phyloP scores from a whole-genome alignment of 2,797 vertebrate species.

The Alfaro cultratus region DNA sequence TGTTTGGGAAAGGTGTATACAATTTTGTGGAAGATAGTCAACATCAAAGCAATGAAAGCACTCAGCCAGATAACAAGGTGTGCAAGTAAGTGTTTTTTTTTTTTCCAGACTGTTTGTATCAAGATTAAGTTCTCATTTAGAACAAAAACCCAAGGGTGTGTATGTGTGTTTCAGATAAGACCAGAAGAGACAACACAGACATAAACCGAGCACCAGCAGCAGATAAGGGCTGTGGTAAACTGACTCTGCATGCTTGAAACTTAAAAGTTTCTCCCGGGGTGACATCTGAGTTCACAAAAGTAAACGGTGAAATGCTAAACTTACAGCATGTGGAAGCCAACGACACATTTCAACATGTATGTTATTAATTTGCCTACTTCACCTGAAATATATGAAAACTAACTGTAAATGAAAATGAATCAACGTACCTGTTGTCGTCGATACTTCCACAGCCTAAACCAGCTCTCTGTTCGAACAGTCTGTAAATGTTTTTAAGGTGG shows the following conservation, averaged over 20 bases:
- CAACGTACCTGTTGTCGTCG: neutral
- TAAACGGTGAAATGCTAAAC: neutral
- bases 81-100: constrained; percentile 14
- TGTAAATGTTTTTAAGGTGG: too few species aligned
- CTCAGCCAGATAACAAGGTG: constrained; percentile 27
- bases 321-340: neutral
- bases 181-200: constrained; percentile 9
- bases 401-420: constrained; percentile 8
- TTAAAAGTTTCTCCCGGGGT: neutral
- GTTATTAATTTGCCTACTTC: neutral
- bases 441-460: too few species aligned
- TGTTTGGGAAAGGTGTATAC: constrained; percentile 10
- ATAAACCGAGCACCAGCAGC: constrained; percentile 5
- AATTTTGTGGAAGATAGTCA: constrained; percentile 10
- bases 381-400: constrained; percentile 15
- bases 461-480: too few species aligned
- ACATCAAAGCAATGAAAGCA: constrained; percentile 23
- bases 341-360: neutral
- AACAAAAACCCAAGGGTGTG: constrained; percentile 21
- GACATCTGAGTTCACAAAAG: constrained; percentile 4
- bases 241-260: constrained; percentile 2
- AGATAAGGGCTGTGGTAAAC: constrained; percentile 6
- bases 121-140: constrained; percentile 14
- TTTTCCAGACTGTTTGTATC: constrained; percentile 10
- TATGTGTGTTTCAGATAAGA: constrained; percentile 19